These are phyloP conservation scores for Gastrophryne carolinensis DNA, from an alignment of 2,797 vertebrate species.

Conservation along the genomic window DNA sequence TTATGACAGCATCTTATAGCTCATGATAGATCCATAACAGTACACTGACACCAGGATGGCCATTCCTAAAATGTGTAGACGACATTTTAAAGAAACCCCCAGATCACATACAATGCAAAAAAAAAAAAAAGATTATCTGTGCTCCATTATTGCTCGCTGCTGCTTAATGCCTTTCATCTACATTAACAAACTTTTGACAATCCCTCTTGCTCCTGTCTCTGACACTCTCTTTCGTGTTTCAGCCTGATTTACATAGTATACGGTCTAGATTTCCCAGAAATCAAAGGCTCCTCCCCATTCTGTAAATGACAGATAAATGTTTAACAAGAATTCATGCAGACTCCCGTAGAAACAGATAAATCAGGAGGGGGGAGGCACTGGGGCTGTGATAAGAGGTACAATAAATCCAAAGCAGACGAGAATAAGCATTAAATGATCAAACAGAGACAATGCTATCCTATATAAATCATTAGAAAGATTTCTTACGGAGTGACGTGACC, in stretches of 20 bases:
- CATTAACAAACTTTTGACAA: constrained; percentile 38
- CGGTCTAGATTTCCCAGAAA: constrained; percentile 49
- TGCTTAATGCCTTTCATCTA: not conserved
- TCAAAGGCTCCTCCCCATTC: constrained; percentile 48
- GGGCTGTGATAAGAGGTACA: constrained; percentile 42
- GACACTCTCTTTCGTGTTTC: constrained; percentile 10
- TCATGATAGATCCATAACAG: too few relatives aligned
- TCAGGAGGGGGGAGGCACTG: constrained; percentile 35
- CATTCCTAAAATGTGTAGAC: too few relatives aligned
- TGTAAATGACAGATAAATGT: constrained; percentile 54
- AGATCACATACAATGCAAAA: too few relatives aligned
- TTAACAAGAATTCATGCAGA: constrained; percentile 53
- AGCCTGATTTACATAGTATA: constrained; percentile 48
- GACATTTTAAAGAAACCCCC: too few relatives aligned
- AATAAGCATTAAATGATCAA: constrained; percentile 45
- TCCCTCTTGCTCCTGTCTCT: constrained; percentile 9
- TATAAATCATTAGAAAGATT: constrained; percentile 27
- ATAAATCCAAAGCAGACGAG: constrained; percentile 38
- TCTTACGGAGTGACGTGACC: constrained; percentile 12
- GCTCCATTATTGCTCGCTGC: not conserved
- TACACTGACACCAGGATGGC: too few relatives aligned
- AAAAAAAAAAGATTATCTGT: not conserved
- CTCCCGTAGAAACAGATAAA: constrained; percentile 47
- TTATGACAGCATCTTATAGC: too few relatives aligned
- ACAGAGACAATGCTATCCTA: constrained; percentile 27